Percentiles rank a stretch among this genome's conserved stretches.
These are phyloP conservation scores for Dastarcus helophoroides DNA, from an alignment of 2,888 invertebrate genomes.

Conservation along the genomic window DNA sequence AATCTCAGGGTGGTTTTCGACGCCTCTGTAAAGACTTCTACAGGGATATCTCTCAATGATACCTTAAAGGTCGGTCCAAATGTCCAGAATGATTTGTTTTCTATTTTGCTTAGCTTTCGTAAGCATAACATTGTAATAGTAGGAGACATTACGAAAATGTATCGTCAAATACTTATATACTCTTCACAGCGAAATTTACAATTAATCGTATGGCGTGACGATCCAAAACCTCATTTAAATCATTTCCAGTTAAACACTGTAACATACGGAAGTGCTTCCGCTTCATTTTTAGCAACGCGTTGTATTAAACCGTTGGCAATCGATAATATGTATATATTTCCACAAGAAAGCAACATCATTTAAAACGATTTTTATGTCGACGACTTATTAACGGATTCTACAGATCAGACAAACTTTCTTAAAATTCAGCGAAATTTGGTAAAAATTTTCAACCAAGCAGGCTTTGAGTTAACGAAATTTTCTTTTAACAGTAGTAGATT, in stretches of 20 bases:
- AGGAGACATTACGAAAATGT: conserved; percentile 17
- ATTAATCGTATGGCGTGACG: conserved; percentile 14
- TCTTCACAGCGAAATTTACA: conserved; percentile 13
- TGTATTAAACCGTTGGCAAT: conserved; percentile 14
- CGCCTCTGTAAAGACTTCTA: conserved; percentile 14
- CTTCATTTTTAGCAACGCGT: conserved; percentile 15
- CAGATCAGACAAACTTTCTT: too few species aligned
- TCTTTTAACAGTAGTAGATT: neutral
- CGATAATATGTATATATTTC: conserved; percentile 9
- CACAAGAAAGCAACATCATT: conserved; percentile 10
- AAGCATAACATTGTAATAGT: conserved; percentile 11
- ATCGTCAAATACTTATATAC: conserved; percentile 14
- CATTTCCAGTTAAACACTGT: conserved; percentile 14
- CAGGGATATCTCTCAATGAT: conserved; percentile 16
- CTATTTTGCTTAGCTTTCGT: conserved; percentile 13
- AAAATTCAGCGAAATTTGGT: neutral
- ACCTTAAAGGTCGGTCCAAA: conserved; percentile 14
- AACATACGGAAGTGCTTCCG: conserved; percentile 14
- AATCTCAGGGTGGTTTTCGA: conserved; percentile 19
- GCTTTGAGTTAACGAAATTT: neutral
- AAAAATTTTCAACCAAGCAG: neutral
- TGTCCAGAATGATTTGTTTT: conserved; percentile 14
- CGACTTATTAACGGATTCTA: conserved; percentile 13
- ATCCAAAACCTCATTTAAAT: conserved; percentile 8
- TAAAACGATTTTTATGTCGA: conserved; percentile 13